Evolutionary conservation across 2,888 invertebrate genomes (phyloP), one percentile per base, ranked within the genome.

Genomic region (Eupeodes luniger): DNA sequence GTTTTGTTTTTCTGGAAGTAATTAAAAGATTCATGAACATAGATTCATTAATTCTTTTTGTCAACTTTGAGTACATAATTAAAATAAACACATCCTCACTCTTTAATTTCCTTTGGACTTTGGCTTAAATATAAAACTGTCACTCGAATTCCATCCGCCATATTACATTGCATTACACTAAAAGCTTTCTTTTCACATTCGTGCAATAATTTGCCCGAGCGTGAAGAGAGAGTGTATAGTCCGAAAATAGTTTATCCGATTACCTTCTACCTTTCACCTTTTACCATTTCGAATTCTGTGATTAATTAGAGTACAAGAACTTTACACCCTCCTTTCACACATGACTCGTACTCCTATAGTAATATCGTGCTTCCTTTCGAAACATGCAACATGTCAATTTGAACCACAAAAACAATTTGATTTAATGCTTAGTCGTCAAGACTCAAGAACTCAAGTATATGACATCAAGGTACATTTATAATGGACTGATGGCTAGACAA

Each of bases 201-300:
- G 36, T 64, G 69, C 62, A 75, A 55, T 72, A 40, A 55, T 55
- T 36, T 62, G 61, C 11, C 36, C 78, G 67, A 27, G 27, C 27
- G 27, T 27, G 2, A 79, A 67, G 79, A 27, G 67, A 44, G 47
- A 11, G 61, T 59, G 61, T 27, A 27, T 51, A 64, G 14, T 59
- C 27, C 14, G n/a, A 19, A 11, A 19, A 19, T 14, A 40, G 66
- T 53, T 69, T 49, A 79, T 85, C 70, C 70, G 64, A 70, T 76
- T 85, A 81, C 64, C 59, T 75, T 44, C 16, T 85, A 70, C 74
- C 70, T 75, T 44, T 16, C 12, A 59, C 59, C 59, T 59, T 59
- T 59, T 59, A 44, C 51, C 51, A 64, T 66, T 75, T 85, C 67
- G 59, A 67, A 85, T 81, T 85, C 77, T 77, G 27, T 27, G 77